Conservation (phyloP, 2,797 vertebrate genomes). For the Trichosurus vulpecula region DNA sequence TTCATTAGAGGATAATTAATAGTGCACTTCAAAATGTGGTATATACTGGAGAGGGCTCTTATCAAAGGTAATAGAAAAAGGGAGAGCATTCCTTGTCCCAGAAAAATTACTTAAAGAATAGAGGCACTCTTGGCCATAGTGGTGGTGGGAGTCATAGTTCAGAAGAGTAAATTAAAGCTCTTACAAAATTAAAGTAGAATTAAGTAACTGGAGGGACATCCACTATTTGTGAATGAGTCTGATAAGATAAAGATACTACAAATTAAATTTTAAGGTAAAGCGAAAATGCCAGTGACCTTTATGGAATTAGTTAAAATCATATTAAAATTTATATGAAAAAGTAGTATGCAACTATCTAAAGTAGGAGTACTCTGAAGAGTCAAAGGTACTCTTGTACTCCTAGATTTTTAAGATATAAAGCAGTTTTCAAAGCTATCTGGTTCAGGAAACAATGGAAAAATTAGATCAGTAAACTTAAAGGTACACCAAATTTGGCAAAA, state of each 20-base stretch:
- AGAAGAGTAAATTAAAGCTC: neutral
- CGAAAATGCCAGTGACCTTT: neutral
- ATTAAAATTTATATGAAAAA: neutral
- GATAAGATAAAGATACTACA: neutral
- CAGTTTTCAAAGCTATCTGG: neutral
- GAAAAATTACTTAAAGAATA: neutral
- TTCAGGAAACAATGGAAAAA: neutral
- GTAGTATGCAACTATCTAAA: neutral
- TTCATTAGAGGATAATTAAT: neutral
- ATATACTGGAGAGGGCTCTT: neutral
- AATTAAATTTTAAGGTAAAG: neutral
- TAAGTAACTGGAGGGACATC: neutral
- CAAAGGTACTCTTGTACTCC: neutral
- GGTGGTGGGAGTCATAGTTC: neutral
- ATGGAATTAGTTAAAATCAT: neutral
- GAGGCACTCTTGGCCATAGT: neutral
- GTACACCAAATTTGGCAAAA: neutral
- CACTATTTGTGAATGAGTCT: neutral
- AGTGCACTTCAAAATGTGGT: neutral
- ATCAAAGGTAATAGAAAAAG: neutral
- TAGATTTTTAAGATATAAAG: neutral
- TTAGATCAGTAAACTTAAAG: neutral
- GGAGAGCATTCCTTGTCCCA: neutral
- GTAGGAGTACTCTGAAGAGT: neutral
- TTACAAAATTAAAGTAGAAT: neutral